A percentile compares a stretch with the other conserved stretches of the same genome.
phyloP scores from a whole-genome alignment of 53 echinoderm and acorn worm genomes.

The Crossaster papposus region DNA sequence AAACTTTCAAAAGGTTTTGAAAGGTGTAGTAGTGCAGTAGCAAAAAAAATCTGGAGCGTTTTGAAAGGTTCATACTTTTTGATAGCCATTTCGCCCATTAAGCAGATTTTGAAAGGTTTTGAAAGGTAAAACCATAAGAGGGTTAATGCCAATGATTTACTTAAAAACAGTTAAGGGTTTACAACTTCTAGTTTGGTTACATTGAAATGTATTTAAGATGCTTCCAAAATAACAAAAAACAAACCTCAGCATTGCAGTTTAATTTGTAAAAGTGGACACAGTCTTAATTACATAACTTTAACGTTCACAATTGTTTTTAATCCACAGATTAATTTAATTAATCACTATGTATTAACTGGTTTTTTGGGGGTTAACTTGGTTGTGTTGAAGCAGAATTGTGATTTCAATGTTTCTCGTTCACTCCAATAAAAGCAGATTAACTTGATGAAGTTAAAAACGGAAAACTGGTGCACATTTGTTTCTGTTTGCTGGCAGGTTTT shows the following conservation, averaged over 20 bases:
- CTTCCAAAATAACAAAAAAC: not conserved
- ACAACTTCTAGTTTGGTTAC: not conserved
- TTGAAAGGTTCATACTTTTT: too few relatives aligned
- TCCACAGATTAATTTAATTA: not conserved
- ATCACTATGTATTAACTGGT: constrained; percentile 1
- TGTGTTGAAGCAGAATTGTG: constrained; percentile 18
- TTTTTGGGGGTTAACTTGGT: constrained; percentile 41
- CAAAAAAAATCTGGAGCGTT: too few relatives aligned
- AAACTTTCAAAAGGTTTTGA: too few relatives aligned
- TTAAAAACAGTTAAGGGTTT: not conserved
- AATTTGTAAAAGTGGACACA: not conserved
- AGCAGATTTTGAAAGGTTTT: too few relatives aligned
- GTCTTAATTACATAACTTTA: not conserved
- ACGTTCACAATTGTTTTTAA: not conserved
- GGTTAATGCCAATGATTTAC: too few relatives aligned
- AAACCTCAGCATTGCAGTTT: not conserved
- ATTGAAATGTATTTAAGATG: not conserved
- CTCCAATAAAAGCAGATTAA: constrained; percentile 42
- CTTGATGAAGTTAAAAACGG: constrained; percentile 10
- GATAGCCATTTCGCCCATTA: too few relatives aligned
- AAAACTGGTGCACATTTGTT: constrained; percentile 19
- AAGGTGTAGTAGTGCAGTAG: too few relatives aligned
- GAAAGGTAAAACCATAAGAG: too few relatives aligned
- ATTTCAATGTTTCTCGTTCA: constrained; percentile 56
- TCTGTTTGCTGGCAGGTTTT: not conserved